These are phyloP conservation scores for Penaeus chinensis DNA, from an alignment of 1,140 invertebrate genomes.

Conservation along the genomic window DNA sequence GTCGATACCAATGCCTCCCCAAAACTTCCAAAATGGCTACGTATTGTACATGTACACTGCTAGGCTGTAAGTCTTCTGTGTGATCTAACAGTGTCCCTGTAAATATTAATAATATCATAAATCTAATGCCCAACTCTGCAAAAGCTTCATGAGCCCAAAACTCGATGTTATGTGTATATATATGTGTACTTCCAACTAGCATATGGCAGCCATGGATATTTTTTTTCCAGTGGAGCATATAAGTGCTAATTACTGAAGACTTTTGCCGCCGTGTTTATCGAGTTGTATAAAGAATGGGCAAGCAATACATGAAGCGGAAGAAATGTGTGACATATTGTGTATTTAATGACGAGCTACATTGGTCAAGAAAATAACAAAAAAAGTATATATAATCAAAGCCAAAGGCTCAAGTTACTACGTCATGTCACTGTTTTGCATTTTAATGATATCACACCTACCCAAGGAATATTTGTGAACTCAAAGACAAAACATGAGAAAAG, in stretches of 20 bases:
- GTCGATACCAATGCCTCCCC: conserved; percentile 57
- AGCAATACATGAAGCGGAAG: conserved; percentile 37
- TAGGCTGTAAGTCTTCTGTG: conserved; percentile 47
- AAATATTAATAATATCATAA: conserved; percentile 53
- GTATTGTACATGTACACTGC: conserved; percentile 53
- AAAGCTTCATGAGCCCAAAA: conserved; percentile 46
- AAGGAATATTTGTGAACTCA: conserved; percentile 33
- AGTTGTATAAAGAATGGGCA: conserved; percentile 32
- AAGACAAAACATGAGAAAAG: conserved; percentile 17
- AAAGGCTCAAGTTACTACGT: conserved; percentile 30
- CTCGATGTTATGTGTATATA: conserved; percentile 52
- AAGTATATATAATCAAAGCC: background rate
- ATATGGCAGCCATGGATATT: conserved; percentile 47
- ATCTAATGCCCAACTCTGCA: conserved; percentile 51
- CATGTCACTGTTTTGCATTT: conserved; percentile 32
- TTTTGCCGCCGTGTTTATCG: conserved; percentile 31
- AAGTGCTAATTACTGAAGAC: conserved; percentile 31
- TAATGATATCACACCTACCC: conserved; percentile 32
- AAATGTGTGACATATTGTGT: background rate
- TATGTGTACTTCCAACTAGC: conserved; percentile 57
- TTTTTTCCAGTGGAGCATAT: conserved; percentile 34
- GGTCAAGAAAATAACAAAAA: no score
- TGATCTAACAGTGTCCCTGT: conserved; percentile 53
- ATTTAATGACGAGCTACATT: conserved; percentile 13
- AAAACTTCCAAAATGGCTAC: conserved; percentile 55